Evolutionary conservation across 2,113 vertebrate species (phyloP), one percentile per base, ranked within the genome.

Genomic region (Bufo gargarizans): DNA sequence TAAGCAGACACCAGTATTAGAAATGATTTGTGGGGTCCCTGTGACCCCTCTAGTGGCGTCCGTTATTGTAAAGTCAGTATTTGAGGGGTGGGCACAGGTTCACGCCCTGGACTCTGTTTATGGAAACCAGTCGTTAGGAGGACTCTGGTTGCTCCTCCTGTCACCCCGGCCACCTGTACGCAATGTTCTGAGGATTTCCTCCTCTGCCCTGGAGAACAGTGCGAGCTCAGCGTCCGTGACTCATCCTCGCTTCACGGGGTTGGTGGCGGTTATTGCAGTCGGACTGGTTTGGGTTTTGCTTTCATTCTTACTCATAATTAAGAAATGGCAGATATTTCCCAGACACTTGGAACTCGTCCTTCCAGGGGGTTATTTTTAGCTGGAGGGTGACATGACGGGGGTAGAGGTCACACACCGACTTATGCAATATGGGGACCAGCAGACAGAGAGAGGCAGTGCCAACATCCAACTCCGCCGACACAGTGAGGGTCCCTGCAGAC

Each of bases 221-320:
- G 17, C 4, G 14, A 76, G 33, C 22, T 76, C 45, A 11, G 10
- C 13, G 45, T 14, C 56, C 6, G 17, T 79, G 50, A 79, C 77
- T 56, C 77, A 79, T 58, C 45, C 55, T 11, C 9, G 2, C 10
- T 78, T 11, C n/a, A 17, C n/a, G 19, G 14, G 47, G 47, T 55
- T 22, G 7, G 10, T 11, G 4, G 55, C 19, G 14, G 6, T 3
- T 3, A 55, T 77, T 11, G 55, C 77, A 13, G 77, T 79, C 77
- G 22, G 22, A 79, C 55, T 33, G 77, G 77, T 33, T 58, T 78
- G 45, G 50, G 55, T 20, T 50, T 47, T 79, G 77, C 53, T 56
- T 78, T 78, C 77, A 56, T 79, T 56, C 50, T 58, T 79, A 79
- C 45, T 22, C 77, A 79, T 33, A 78, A 78, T 78, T 50, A 50